Conservation (phyloP, 2,113 vertebrate species). For the Pseudonaja textilis region DNA sequence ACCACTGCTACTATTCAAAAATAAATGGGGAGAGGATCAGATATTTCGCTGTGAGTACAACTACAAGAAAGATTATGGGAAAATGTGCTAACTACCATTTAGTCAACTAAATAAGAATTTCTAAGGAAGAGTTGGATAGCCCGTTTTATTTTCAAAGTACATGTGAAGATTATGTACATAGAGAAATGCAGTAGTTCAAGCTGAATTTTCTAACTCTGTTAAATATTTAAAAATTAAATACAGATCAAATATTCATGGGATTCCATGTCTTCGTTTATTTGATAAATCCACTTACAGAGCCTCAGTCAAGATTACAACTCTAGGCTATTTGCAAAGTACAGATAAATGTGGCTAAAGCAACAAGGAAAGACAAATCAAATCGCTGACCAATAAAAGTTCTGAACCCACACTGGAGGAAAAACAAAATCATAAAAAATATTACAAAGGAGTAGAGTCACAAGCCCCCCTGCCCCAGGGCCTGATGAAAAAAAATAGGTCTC, state of each 20-base stretch:
- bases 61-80: background rate
- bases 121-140: background rate
- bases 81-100: background rate
- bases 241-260: background rate
- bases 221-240: background rate
- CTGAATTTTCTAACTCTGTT: background rate
- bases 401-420: background rate
- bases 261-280: background rate
- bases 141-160: background rate
- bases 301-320: background rate
- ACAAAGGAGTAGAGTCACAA: background rate
- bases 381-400: background rate
- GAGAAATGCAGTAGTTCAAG: background rate
- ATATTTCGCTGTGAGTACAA: background rate
- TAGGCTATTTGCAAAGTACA: background rate
- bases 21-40: background rate
- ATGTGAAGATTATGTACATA: background rate
- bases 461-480: background rate
- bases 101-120: background rate
- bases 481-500: background rate
- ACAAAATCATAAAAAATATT: background rate
- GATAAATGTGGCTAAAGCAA: background rate
- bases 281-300: background rate
- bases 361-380: background rate
- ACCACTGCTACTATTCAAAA: background rate